Evolutionary conservation across 2,797 vertebrate species (phyloP), one percentile per base, ranked within the genome.

Genomic region (Oreonectes daqikongensis): DNA sequence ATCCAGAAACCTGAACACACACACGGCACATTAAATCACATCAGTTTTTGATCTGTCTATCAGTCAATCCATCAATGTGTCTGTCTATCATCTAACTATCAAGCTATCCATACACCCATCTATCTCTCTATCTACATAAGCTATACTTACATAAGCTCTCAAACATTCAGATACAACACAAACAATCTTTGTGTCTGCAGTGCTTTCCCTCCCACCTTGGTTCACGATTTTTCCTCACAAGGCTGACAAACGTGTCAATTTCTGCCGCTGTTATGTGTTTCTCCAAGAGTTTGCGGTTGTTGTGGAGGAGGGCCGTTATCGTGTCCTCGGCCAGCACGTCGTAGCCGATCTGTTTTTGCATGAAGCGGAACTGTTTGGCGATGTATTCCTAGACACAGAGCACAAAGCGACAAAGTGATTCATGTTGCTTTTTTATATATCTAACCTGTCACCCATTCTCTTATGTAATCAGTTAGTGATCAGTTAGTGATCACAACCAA

Each of bases 271-370:
- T 95, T 84, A 95, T 95, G 89, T 95, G 95, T 78, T 95, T 95
- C 81, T 95, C 95, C 82, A 95, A 80, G 66, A 95, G 92, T 78
- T 95, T 95, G 24, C 95, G 92, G 65, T 95, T 95, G 77, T 95
- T 95, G 48, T 95, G 95, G 18, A 95, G 89, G 72, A 95, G 88
- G 0, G 95, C 95, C 0, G 95, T 95, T 72, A 95, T 95, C 0
- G 95, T 95, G 87, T 95, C 95, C 85, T 95, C 95, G 0, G 95
- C 95, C 89, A 95, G 64, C 32, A 95, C 95, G 0, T 95, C 94
- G 0, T 95, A 95, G 78, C 95, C 95, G 22, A 95, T 95, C 87
- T 95, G 95, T 85, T 95, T 95, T 85, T 95, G 95, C 95, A 95
- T 95, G 87, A 95, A 95, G 86, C 95, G 93, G 69, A 95, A 95